phyloP scores from a whole-genome alignment of 2,888 invertebrate species.

The Watsonalla cultraria region DNA sequence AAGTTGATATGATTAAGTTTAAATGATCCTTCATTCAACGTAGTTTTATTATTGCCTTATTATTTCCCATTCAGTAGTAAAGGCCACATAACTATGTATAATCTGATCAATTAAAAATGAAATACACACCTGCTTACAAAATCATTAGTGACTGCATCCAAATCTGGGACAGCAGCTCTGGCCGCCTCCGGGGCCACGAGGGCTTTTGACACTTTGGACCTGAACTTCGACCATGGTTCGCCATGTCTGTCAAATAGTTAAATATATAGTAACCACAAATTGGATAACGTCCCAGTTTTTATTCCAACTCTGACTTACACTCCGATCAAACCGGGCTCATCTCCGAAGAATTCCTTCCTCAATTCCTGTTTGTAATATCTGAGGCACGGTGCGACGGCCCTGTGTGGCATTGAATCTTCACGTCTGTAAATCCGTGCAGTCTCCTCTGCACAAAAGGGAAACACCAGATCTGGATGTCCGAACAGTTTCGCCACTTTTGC shows the following conservation, averaged over 20 bases:
- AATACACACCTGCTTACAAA: constrained; percentile 82
- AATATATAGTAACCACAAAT: too few species aligned
- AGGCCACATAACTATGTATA: neutral
- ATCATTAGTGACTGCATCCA: constrained; percentile 87
- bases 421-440: constrained; percentile 84
- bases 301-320: constrained; percentile 77
- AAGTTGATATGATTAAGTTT: constrained; percentile 2
- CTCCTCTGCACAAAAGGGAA: constrained; percentile 85
- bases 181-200: constrained; percentile 89
- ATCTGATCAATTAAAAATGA: neutral
- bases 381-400: constrained; percentile 86
- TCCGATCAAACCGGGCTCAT: constrained; percentile 85
- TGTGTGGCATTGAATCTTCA: constrained; percentile 84
- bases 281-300: neutral
- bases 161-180: constrained; percentile 84
- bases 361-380: constrained; percentile 84
- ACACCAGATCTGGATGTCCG: constrained; percentile 87
- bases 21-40: neutral
- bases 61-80: neutral
- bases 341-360: constrained; percentile 83
- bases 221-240: constrained; percentile 90
- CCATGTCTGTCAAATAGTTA: constrained; percentile 83
- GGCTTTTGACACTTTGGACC: constrained; percentile 90
- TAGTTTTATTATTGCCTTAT: neutral
- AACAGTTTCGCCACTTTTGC: constrained; percentile 83